Evolutionary conservation across 1,140 invertebrate genomes (phyloP).

Genomic region (Tribolium castaneum): DNA sequence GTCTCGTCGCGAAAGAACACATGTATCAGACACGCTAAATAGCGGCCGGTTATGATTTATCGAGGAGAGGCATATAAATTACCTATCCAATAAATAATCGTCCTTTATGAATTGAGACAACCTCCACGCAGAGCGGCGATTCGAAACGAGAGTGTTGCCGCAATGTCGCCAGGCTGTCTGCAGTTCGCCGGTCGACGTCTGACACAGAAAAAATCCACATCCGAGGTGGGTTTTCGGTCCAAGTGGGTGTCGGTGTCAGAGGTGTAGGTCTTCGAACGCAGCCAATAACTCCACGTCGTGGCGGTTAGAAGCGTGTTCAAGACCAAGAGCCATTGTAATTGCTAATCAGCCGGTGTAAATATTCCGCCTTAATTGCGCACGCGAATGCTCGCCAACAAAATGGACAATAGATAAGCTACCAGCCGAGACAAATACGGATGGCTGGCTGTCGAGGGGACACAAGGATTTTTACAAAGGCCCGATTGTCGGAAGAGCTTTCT

Average conservation of each 20-base stretch:
- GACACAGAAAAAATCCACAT: conserved; percentile 29
- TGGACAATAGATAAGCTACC: background rate
- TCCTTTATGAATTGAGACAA: conserved; percentile 35
- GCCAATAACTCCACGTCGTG: conserved; percentile 9
- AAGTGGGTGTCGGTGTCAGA: conserved; percentile 1
- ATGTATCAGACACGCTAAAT: conserved; percentile 34
- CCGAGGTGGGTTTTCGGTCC: conserved; percentile 8
- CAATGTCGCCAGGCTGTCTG: conserved; percentile 32
- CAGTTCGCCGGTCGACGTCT: conserved; percentile 5
- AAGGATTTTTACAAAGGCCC: no score
- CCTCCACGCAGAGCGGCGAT: conserved; percentile 10
- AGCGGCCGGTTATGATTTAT: conserved; percentile 25
- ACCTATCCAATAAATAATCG: conserved; percentile 34
- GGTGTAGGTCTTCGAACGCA: background rate
- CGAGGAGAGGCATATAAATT: conserved; percentile 33
- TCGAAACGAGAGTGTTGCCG: conserved; percentile 27
- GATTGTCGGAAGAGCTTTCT: background rate
- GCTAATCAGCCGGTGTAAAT: background rate
- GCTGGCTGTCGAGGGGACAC: background rate
- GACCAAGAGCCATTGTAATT: background rate
- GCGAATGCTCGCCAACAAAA: background rate
- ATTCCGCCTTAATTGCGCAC: conserved; percentile 1
- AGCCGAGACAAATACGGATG: background rate
- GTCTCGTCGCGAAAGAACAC: conserved; percentile 25
- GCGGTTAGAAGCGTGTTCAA: background rate